A percentile compares a stretch with the other conserved stretches of the same genome.
phyloP scores from a whole-genome alignment of 2,888 invertebrate species.

The Tetranychus piercei region DNA sequence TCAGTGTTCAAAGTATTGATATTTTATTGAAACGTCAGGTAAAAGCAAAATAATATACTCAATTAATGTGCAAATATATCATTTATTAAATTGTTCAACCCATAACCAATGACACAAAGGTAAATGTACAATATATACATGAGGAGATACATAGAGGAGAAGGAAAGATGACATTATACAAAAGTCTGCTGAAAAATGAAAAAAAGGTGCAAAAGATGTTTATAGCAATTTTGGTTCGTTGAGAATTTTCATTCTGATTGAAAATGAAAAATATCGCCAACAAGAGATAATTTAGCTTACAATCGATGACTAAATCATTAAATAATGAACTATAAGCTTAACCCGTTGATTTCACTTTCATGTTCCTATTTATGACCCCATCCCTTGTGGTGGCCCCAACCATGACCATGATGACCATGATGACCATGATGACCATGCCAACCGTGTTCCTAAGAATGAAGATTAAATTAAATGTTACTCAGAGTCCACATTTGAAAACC shows the following conservation, averaged over 20 bases:
- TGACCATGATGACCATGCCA: background rate
- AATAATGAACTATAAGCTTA: background rate
- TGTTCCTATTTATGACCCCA: too few relatives aligned
- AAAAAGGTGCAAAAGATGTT: background rate
- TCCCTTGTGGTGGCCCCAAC: background rate
- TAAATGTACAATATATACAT: background rate
- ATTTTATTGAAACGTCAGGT: too few relatives aligned
- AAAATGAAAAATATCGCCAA: too few relatives aligned
- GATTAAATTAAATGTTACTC: background rate
- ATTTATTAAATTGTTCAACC: background rate
- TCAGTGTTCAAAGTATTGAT: too few relatives aligned
- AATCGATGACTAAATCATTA: background rate
- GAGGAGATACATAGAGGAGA: too few relatives aligned
- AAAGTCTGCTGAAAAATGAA: too few relatives aligned
- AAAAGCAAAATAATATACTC: too few relatives aligned
- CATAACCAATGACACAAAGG: background rate
- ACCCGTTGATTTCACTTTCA: background rate
- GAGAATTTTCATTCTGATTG: too few relatives aligned
- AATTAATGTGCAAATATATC: too few relatives aligned
- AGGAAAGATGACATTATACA: too few relatives aligned
- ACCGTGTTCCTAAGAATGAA: background rate
- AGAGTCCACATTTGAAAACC: background rate
- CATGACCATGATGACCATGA: background rate
- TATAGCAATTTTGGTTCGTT: background rate
- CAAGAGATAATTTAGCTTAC: too few relatives aligned